Evolutionary conservation across 2,797 vertebrate species (phyloP), one percentile per base, ranked within the genome.

Genomic region (Microctenopoma lineatum): DNA sequence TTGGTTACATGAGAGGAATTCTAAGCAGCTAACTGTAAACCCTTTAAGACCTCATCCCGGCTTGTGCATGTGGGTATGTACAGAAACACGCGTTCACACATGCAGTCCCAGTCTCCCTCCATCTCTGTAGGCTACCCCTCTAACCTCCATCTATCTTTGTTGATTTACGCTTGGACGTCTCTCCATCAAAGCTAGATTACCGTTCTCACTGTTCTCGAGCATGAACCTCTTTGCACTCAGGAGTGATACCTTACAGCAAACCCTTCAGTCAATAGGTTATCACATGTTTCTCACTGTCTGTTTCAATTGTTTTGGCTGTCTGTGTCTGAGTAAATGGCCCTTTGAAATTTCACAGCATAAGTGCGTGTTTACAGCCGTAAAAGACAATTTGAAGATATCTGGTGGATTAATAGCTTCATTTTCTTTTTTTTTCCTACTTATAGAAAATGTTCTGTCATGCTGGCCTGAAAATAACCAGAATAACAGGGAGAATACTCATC

Each of bases 21-120:
- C 93, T 93, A 95, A 95, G 90, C 90, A 93, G 94, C 92, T 93
- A 92, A 93, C 77, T 80, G 73, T 94, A 95, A 94, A 90, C 92
- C 90, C 88, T 85, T 83, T 92, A 93, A 94, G 86, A 90, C 90
- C 88, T 66, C 83, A 82, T 77, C 77, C 73, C 59, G 66, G 75
- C 77, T 62, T 34, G 60, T 68, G 78, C 56, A 21, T 51, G 59
- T 75, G 65, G 65, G 60, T 57, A 59, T 66, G 32, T 41, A 83
- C 60, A 63, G 47, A 72, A 47, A 70, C 52, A 67, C 79, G 58
- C 66, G 48, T 81, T 77, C 58, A 48, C 75, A 72, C 48, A 57
- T 45, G 67, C 44, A 27, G 16, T 39, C 13, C 25, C 55, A 27
- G 54, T 47, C 38, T 34, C 47, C 5, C 50, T 26, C 15, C 59